Evolutionary conservation across 2,797 vertebrate genomes (phyloP), one percentile per base, ranked within the genome.

Genomic region (Paramormyrops hopkinsi): DNA sequence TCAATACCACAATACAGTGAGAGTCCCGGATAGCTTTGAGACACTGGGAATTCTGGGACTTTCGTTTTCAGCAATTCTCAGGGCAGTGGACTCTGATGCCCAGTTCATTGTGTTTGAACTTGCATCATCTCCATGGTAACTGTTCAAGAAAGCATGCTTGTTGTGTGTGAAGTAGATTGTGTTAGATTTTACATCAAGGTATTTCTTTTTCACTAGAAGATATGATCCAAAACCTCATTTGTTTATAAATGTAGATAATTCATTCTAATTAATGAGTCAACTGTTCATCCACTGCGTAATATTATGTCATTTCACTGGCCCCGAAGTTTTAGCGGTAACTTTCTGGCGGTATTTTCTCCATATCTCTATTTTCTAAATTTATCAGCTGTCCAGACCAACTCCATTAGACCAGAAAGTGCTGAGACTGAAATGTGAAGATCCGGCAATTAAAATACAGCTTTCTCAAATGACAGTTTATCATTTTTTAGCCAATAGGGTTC

Each of bases 391-490:
- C 3, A 33, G 29, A 33, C 1, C 11, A 33, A 33, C 65, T 33
- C 11, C 8, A 3, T 62, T 62, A 62, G 59, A 9, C 22, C n/a
- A 62, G 29, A 2, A 33, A 69, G 29, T 69, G 65, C 7, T 62
- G 8, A 25, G 7, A 62, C 59, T 62, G 22, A 62, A 62, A 62
- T 62, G n/a, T 9, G 59, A 25, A 11, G 22, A 62, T 62, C 65
- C 29, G 6, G 65, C 41, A 44, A 83, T 48, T 83, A 91, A 93
- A 94, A 92, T 91, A 92, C 92, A 93, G 93, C 91, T 92, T 93
- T 91, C 93, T 92, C 93, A 92, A 94, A 92, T 94, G 93, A 90
- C 91, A 94, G 93, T 94, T 91, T 92, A 92, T 93, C 91, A 93
- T 93, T 93, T 90, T 89, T 84, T 91, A 59, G 92, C 92, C 94